phyloP scores from a whole-genome alignment of 2,113 vertebrate genomes.

The Gorsachius goisagi region DNA sequence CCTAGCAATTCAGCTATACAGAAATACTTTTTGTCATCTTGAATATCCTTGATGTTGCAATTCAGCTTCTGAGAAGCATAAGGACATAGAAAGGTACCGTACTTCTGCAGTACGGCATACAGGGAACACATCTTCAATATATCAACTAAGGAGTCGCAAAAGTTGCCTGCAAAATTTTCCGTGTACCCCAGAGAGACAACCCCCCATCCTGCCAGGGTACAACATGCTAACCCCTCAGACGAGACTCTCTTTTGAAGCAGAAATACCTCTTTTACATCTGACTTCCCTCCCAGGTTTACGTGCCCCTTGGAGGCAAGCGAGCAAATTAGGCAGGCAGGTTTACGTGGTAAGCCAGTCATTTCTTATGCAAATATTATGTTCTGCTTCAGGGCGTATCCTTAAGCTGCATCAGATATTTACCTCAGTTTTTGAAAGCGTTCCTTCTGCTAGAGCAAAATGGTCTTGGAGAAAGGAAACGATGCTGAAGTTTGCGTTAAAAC shows the following conservation, averaged over 20 bases:
- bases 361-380: conserved; percentile 48
- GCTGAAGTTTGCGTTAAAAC: neutral
- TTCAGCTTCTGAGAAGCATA: neutral
- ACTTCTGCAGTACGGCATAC: neutral
- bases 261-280: conserved; percentile 22
- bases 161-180: neutral
- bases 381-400: conserved; percentile 28
- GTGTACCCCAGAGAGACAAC: neutral
- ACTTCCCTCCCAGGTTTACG: conserved; percentile 22
- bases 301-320: conserved; percentile 12
- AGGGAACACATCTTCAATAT: neutral
- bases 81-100: neutral
- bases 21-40: neutral
- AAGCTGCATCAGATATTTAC: conserved; percentile 52
- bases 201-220: neutral
- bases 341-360: conserved; percentile 43
- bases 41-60: neutral
- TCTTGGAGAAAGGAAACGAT: neutral
- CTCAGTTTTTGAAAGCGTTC: conserved; percentile 14
- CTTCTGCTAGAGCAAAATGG: neutral
- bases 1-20: neutral
- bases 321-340: conserved; percentile 38
- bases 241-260: neutral
- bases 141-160: neutral
- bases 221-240: neutral